These are phyloP conservation scores for Cantharis flavilabris DNA, from an alignment of 2,888 invertebrate species.

Conservation along the genomic window DNA sequence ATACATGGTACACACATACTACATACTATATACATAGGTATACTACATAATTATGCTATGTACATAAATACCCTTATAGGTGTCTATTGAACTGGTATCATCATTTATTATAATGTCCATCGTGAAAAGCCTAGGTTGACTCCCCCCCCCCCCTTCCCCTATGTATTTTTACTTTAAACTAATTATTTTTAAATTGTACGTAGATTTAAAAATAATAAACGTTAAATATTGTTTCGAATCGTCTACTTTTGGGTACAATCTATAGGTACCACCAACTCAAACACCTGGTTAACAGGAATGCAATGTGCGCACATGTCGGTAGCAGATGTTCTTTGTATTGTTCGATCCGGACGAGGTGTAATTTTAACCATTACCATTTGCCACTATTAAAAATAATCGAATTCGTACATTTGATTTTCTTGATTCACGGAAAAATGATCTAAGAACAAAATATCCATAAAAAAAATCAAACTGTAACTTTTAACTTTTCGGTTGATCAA, in stretches of 20 bases:
- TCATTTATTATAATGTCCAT: no score
- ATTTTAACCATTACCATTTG: neutral
- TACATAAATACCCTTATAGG: no score
- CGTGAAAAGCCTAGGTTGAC: no score
- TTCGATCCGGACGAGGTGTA: neutral
- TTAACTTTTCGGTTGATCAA: no score
- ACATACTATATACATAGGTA: no score
- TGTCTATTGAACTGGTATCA: no score
- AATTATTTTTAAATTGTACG: neutral
- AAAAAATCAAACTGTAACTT: no score
- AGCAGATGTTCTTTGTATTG: constrained; percentile 17
- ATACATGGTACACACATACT: no score
- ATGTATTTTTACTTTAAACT: neutral
- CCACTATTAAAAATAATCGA: neutral
- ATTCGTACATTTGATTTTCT: neutral
- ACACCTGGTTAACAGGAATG: constrained; percentile 24
- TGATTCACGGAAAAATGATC: no score
- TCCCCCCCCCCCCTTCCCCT: no score
- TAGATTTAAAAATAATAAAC: neutral
- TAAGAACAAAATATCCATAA: no score
- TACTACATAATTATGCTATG: no score
- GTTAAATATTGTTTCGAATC: neutral
- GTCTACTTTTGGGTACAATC: neutral
- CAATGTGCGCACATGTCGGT: constrained; percentile 19
- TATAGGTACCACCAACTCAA: neutral